These are phyloP conservation scores for Dufourea novaeangliae DNA, from an alignment of 1,140 invertebrate species.

Conservation along the genomic window DNA sequence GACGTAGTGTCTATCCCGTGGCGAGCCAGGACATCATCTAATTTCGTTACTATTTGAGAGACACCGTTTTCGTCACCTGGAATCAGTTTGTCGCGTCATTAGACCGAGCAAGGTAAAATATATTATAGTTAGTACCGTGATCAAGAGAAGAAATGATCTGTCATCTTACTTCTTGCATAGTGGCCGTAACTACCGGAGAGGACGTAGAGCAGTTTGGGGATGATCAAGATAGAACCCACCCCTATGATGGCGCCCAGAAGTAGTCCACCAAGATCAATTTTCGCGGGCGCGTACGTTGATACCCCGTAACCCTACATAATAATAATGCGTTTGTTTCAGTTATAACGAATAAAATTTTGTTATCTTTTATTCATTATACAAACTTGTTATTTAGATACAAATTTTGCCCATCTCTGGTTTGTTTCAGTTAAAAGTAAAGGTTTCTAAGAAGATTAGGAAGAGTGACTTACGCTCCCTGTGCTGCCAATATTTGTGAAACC, in stretches of 20 bases:
- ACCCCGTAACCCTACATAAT: slow-evolving; percentile 79
- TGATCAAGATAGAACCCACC: slow-evolving; percentile 88
- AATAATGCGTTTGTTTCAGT: no score
- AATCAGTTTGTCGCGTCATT: background rate
- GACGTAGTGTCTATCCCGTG: slow-evolving; percentile 90
- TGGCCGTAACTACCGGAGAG: slow-evolving; percentile 86
- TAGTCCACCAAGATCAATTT: slow-evolving; percentile 91
- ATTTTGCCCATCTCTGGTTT: no score
- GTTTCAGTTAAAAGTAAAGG: no score
- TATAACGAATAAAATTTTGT: no score
- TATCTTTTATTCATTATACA: no score
- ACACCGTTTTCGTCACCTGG: slow-evolving; percentile 86
- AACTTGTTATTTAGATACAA: no score
- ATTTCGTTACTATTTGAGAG: slow-evolving; percentile 85
- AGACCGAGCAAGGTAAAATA: background rate
- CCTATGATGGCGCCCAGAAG: slow-evolving; percentile 89
- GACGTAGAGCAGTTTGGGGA: slow-evolving; percentile 89
- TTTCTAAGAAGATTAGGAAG: no score
- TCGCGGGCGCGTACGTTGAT: slow-evolving; percentile 86
- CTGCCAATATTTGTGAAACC: slow-evolving; percentile 76
- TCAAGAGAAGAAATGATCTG: background rate
- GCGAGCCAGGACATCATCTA: slow-evolving; percentile 87
- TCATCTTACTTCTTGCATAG: slow-evolving; percentile 86
- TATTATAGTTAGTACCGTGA: no score
- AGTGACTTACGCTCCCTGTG: slow-evolving; percentile 65